phyloP scores from a whole-genome alignment of 2,113 vertebrate genomes.

The Elachura formosa region DNA sequence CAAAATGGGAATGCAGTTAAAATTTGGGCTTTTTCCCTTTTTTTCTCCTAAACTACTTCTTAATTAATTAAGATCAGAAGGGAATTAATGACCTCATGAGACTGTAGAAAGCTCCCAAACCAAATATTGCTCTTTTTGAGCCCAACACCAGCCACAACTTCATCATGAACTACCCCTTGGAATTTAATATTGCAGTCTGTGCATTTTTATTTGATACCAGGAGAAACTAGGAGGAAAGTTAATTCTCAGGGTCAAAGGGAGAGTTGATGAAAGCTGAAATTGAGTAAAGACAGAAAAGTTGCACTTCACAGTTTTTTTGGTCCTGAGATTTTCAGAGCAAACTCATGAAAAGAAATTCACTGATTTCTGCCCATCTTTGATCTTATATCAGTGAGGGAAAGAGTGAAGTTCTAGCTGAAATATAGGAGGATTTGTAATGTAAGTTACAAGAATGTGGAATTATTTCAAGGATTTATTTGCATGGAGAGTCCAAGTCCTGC shows the following conservation, averaged over 20 bases:
- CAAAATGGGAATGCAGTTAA: not conserved
- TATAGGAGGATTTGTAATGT: not conserved
- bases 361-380: not conserved
- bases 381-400: not conserved
- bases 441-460: not conserved
- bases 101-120: not conserved
- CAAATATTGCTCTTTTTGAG: not conserved
- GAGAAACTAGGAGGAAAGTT: not conserved
- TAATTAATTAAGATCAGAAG: not conserved
- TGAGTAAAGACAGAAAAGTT: not conserved
- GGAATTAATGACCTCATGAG: not conserved
- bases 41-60: not conserved
- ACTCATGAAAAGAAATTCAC: not conserved
- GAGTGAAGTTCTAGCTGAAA: not conserved
- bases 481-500: not conserved
- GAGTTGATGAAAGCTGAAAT: not conserved
- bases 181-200: not conserved
- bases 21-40: not conserved
- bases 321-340: not conserved
- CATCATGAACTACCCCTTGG: not conserved
- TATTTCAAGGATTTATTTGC: not conserved
- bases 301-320: not conserved
- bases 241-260: not conserved
- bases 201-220: not conserved
- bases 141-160: not conserved